Evolutionary conservation across 2,888 invertebrate species (phyloP), one percentile per base, ranked within the genome.

Genomic region (Endotricha flammealis): DNA sequence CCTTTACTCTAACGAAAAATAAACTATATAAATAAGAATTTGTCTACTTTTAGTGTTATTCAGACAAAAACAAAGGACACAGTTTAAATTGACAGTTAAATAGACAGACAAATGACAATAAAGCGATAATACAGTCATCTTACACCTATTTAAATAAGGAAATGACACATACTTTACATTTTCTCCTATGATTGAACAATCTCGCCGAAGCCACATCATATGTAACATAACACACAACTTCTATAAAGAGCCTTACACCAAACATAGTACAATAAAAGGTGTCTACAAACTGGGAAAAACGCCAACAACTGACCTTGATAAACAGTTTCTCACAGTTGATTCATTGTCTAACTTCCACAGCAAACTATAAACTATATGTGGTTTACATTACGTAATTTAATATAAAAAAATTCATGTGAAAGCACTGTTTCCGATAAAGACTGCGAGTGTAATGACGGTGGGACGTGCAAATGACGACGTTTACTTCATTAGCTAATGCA

Each of bases 231-330:
- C 64, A 62, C 37, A 77, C 30, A 37, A 63, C 64, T 41, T 77
- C 72, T 12, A 73, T 46, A 28, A 70, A 42, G 57, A 64, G 71
- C 48, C 65, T 65, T 12, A 64, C 61, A 31, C 77, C 49, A 68
- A 71, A 69, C 46, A 39, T 44, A 52, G 47, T 44, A 51, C 22
- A 20, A 29, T 29, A 28, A 20, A 27, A 28, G 8, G 25, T 16
- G 14, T 13, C 20, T 28, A 20, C 20, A 29, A 50, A 50, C 48
- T 57, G 50, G 50, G 52, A 49, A 47, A 39, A 3, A 38, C 39
- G 51, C 59, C 59, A 44, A 48, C 32, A 32, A 65, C 65, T 57
- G 66, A 71, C 80, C 79, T 78, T 76, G 73, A 48, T 20, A 8
- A n/a, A 30, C 25, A 35, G 38, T 32, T 17, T 12, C 17, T 3